These are phyloP conservation scores for Panagrolaimus sp. DNA, from an alignment of 1,140 invertebrate species.

Conservation along the genomic window DNA sequence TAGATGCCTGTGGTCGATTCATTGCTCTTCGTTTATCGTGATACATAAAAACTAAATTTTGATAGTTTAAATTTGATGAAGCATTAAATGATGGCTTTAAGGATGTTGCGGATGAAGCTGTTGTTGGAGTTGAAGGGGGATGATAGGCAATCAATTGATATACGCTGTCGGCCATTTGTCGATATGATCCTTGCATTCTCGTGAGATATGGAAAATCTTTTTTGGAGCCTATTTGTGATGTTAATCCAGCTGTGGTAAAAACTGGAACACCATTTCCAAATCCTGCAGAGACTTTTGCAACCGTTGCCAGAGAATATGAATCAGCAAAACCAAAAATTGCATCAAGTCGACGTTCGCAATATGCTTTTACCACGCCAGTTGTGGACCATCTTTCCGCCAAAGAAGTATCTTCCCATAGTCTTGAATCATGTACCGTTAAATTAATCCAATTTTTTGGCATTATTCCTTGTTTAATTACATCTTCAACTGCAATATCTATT, in stretches of 20 bases:
- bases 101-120: neutral
- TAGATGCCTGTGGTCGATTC: constrained; percentile 32
- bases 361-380: constrained; percentile 31
- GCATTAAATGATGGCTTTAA: neutral
- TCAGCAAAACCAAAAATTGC: constrained; percentile 75
- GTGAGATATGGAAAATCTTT: constrained; percentile 72
- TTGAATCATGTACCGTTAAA: constrained; percentile 50
- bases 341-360: constrained; percentile 50
- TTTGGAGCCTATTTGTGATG: constrained; percentile 72
- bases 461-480: constrained; percentile 38
- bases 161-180: constrained; percentile 66
- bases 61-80: constrained; percentile 43
- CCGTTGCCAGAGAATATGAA: constrained; percentile 81
- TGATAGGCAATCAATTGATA: constrained; percentile 52
- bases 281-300: constrained; percentile 75
- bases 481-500: constrained; percentile 57
- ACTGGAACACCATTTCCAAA: constrained; percentile 74
- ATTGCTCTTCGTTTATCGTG: constrained; percentile 56
- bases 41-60: constrained; percentile 56
- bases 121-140: constrained; percentile 21
- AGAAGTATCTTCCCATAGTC: constrained; percentile 50
- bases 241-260: constrained; percentile 76
- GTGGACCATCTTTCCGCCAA: constrained; percentile 42
- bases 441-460: constrained; percentile 52
- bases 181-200: constrained; percentile 77